A percentile compares a stretch with the other conserved stretches of the same genome.
Evolutionary conservation across 2,113 vertebrate genomes (phyloP).

Genomic region (Corythoichthys haematopterus): DNA sequence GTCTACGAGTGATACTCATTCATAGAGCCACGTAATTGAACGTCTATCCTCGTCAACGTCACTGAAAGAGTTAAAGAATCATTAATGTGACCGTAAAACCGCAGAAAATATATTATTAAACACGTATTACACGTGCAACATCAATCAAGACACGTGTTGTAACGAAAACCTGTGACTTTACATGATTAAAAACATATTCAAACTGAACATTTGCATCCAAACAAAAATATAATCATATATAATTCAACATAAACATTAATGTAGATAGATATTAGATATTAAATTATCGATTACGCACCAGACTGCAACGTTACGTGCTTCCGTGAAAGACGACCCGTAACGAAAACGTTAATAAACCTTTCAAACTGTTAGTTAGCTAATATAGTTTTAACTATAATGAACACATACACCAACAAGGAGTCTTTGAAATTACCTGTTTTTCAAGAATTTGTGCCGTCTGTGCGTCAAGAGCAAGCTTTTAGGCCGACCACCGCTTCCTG

Average conservation of each 20-base stretch:
- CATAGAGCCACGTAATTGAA: too few species aligned
- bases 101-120: too few species aligned
- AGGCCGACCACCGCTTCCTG: slow-evolving; percentile 51
- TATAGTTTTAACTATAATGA: neutral
- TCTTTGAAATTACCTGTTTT: neutral
- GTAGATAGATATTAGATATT: neutral
- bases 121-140: neutral
- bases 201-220: neutral
- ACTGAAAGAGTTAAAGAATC: neutral
- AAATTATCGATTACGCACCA: neutral
- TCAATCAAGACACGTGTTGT: neutral
- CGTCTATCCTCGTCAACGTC: neutral
- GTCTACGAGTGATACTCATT: too few species aligned
- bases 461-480: slow-evolving; percentile 6
- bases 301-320: neutral
- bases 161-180: neutral
- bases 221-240: neutral
- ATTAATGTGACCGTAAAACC: neutral
- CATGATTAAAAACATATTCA: too few species aligned
- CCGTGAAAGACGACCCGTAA: neutral
- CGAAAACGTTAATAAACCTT: neutral
- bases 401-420: neutral
- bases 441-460: neutral
- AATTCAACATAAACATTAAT: neutral
- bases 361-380: neutral